phyloP scores from a whole-genome alignment of 2,113 vertebrate genomes.

The Antechinus flavipes region DNA sequence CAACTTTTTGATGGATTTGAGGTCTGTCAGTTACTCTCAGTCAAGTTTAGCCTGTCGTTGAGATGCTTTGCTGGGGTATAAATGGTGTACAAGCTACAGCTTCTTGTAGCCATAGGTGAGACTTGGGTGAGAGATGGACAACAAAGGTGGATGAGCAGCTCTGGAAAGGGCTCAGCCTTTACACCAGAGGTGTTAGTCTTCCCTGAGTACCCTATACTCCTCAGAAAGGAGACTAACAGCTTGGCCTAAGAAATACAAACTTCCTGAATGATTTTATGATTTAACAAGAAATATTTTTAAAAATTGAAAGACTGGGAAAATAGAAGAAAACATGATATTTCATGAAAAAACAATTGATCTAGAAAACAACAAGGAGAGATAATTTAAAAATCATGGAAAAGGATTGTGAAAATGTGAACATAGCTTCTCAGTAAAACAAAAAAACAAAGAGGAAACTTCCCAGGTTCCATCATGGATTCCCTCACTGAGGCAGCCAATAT shows the following conservation, averaged over 20 bases:
- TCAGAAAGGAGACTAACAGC: background rate
- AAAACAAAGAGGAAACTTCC: no score
- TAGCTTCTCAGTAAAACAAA: no score
- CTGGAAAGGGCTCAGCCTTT: background rate
- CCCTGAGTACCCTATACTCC: background rate
- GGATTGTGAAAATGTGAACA: no score
- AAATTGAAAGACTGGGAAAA: background rate
- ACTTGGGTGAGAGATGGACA: background rate
- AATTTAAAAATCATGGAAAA: background rate
- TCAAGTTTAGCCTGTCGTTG: background rate
- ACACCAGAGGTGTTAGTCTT: background rate
- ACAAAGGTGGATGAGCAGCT: background rate
- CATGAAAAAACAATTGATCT: background rate
- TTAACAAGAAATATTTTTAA: background rate
- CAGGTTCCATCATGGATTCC: constrained; percentile 82
- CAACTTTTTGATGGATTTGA: background rate
- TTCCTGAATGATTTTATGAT: background rate
- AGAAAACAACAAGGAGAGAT: background rate
- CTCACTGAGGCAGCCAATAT: constrained; percentile 81
- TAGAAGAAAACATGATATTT: background rate
- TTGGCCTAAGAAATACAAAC: background rate
- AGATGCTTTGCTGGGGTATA: background rate
- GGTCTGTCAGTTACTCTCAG: background rate
- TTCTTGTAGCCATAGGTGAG: background rate
- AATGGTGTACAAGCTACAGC: background rate